Conservation (phyloP, 2,113 vertebrate genomes). For the Anser cygnoides region DNA sequence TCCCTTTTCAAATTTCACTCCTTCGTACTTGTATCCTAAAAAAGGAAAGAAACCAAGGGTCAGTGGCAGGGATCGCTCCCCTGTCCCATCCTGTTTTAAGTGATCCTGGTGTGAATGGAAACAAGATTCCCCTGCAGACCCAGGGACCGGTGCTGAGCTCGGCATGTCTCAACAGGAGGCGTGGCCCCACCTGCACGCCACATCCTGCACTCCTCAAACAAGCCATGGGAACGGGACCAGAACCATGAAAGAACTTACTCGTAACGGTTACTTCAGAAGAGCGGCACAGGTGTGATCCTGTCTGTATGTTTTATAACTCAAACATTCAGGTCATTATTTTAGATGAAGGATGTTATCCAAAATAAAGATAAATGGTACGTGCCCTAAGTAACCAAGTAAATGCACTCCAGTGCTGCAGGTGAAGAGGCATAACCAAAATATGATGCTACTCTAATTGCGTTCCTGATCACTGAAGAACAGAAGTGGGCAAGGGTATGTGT, state of each 20-base stretch:
- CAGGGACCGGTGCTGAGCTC: neutral
- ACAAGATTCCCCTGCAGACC: fast-evolving
- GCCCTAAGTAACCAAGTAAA: neutral
- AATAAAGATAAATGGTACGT: neutral
- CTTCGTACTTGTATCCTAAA: constrained; percentile 96
- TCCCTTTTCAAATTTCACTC: constrained; percentile 97
- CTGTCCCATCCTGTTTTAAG: neutral
- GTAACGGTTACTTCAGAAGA: neutral
- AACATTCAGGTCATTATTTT: neutral
- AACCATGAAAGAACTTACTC: neutral
- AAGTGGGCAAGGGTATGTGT: no score
- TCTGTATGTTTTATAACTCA: neutral
- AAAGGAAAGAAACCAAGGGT: neutral
- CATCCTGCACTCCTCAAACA: neutral
- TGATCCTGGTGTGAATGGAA: neutral
- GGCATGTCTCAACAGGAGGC: fast-evolving
- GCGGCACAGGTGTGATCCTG: neutral
- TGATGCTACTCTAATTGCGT: no score
- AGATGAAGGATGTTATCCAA: neutral
- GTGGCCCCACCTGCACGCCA: neutral
- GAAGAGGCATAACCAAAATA: neutral
- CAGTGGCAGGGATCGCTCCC: neutral
- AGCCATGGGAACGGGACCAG: neutral
- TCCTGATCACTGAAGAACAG: neutral
- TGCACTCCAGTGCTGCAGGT: neutral